These are phyloP conservation scores for Spondyliosoma cantharus DNA, from an alignment of 2,797 vertebrate species.

Conservation along the genomic window DNA sequence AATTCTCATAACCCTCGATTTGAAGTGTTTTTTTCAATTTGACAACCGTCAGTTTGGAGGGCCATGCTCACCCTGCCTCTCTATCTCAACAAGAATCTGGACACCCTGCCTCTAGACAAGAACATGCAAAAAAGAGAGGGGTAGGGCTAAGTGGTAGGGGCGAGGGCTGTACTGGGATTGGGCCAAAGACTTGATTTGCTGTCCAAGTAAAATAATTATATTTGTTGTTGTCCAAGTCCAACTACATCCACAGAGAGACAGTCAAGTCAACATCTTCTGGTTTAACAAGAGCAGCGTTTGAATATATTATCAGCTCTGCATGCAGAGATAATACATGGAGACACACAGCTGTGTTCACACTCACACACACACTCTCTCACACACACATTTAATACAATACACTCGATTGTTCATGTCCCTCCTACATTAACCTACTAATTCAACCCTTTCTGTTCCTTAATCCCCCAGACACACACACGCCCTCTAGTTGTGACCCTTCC, in stretches of 20 bases:
- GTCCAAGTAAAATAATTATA: not conserved
- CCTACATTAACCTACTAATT: slow-evolving; percentile 36
- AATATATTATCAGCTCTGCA: slow-evolving; percentile 55
- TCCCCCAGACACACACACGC: slow-evolving; percentile 26
- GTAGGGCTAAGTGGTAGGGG: too few relatives aligned
- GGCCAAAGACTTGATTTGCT: not conserved
- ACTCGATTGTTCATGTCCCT: slow-evolving; percentile 44
- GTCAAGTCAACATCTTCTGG: slow-evolving; percentile 23
- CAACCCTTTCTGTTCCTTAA: slow-evolving; percentile 29
- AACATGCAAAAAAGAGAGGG: too few relatives aligned
- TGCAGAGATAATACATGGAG: slow-evolving; percentile 54
- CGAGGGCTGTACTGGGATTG: too few relatives aligned
- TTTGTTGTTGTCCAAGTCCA: not conserved
- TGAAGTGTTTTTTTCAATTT: too few relatives aligned
- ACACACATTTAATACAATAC: slow-evolving; percentile 53
- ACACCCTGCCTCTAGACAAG: too few relatives aligned
- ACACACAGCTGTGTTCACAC: slow-evolving; percentile 62
- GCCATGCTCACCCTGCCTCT: too few relatives aligned
- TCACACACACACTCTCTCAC: slow-evolving; percentile 49
- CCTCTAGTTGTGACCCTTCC: slow-evolving; percentile 37
- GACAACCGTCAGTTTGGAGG: too few relatives aligned
- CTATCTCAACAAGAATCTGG: too few relatives aligned
- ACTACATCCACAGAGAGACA: not conserved
- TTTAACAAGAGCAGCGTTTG: slow-evolving; percentile 40
- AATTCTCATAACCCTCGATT: too few relatives aligned